Evolutionary conservation across 2,888 invertebrate species (phyloP).

Genomic region (Philereme transversata): DNA sequence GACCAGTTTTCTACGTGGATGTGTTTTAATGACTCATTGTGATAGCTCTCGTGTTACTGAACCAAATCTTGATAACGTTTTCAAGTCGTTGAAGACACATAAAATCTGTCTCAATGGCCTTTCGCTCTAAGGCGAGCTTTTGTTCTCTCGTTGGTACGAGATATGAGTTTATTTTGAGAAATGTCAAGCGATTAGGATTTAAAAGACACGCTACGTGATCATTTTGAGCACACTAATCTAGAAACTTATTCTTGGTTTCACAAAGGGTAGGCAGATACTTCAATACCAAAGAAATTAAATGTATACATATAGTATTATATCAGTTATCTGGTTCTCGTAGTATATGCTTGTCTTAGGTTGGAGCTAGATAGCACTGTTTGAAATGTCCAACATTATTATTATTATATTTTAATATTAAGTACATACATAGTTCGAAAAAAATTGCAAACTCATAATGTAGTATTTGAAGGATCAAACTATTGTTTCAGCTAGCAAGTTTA

Average conservation of each 20-base stretch:
- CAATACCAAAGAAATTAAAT: background rate
- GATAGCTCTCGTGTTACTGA: constrained; percentile 28
- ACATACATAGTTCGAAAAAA: too few species aligned
- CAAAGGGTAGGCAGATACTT: background rate
- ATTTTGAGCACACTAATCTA: background rate
- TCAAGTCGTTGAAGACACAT: constrained; percentile 25
- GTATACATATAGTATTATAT: background rate
- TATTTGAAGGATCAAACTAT: background rate
- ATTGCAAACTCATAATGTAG: background rate
- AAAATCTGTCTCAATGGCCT: constrained; percentile 23
- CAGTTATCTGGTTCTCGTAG: too few species aligned
- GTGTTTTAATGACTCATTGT: constrained; percentile 47
- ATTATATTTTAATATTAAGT: too few species aligned
- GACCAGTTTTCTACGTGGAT: constrained; percentile 6
- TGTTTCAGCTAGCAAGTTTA: constrained; percentile 79
- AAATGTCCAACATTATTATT: too few species aligned
- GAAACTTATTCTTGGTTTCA: background rate
- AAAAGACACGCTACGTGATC: background rate
- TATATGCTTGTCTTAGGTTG: too few species aligned
- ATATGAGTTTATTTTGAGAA: constrained; percentile 17
- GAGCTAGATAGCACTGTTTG: too few species aligned
- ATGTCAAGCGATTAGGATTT: constrained; percentile 4
- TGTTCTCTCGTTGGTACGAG: constrained; percentile 20
- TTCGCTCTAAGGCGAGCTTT: constrained; percentile 22
- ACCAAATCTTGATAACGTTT: constrained; percentile 27